phyloP scores from a whole-genome alignment of 2,113 vertebrate genomes.

The Tympanuchus pallidicinctus region DNA sequence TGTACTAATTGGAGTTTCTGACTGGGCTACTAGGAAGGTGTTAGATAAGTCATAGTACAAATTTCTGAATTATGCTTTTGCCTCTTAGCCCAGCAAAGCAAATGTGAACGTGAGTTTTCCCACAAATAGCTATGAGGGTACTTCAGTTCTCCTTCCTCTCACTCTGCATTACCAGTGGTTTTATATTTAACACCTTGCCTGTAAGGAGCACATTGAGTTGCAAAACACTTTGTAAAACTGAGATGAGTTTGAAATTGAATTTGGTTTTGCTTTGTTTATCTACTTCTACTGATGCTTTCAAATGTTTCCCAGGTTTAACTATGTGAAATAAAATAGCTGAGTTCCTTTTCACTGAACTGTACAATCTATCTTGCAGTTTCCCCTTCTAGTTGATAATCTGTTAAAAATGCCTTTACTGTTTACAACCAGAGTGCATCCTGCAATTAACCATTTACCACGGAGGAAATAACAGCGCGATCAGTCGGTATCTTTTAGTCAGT shows the following conservation, averaged over 20 bases:
- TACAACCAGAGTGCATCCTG: background rate
- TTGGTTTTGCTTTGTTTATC: background rate
- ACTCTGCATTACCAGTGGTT: background rate
- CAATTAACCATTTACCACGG: background rate
- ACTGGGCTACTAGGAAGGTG: background rate
- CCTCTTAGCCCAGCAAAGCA: background rate
- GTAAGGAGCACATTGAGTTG: background rate
- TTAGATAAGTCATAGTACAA: background rate
- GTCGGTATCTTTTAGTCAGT: background rate
- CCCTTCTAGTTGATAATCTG: background rate
- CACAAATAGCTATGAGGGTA: background rate
- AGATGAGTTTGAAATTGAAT: background rate
- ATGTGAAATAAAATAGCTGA: background rate
- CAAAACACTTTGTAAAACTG: background rate
- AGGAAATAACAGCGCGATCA: background rate
- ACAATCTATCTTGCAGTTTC: background rate
- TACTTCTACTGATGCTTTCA: background rate
- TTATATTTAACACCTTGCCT: background rate
- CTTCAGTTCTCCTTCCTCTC: background rate
- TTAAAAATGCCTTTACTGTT: background rate
- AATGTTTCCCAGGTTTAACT: background rate
- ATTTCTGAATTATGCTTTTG: background rate
- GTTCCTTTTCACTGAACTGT: background rate
- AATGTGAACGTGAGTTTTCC: background rate
- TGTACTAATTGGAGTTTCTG: background rate